phyloP scores from a whole-genome alignment of 2,888 invertebrate genomes.

The Agrotis segetum region DNA sequence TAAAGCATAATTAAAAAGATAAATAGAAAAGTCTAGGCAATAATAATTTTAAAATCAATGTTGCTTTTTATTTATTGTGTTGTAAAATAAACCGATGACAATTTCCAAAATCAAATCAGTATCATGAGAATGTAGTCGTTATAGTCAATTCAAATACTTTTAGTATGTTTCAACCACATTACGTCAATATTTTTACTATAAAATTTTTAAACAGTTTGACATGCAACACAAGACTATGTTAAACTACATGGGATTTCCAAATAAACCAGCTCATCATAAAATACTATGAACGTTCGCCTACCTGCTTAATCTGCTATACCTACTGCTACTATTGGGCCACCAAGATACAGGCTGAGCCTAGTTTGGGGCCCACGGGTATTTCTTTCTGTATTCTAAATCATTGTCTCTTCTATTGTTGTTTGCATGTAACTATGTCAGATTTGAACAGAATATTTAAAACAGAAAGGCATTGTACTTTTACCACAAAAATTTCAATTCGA shows the following conservation, averaged over 20 bases:
- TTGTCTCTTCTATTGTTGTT: too few species aligned
- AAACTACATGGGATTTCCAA: slow-evolving; percentile 12
- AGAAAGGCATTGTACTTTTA: slow-evolving; percentile 40
- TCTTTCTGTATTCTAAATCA: too few species aligned
- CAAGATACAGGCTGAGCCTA: too few species aligned
- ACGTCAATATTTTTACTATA: too few species aligned
- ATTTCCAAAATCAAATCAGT: background rate
- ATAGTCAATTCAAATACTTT: background rate
- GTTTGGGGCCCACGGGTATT: too few species aligned
- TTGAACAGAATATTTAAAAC: slow-evolving; percentile 17
- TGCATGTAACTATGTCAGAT: too few species aligned
- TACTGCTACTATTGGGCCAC: too few species aligned
- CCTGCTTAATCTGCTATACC: too few species aligned
- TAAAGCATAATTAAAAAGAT: background rate
- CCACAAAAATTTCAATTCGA: slow-evolving; percentile 31
- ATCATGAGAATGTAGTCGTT: background rate
- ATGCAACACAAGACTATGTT: background rate
- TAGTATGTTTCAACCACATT: background rate
- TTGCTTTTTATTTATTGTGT: background rate
- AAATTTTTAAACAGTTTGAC: background rate
- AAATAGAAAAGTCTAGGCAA: background rate
- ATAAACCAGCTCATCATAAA: slow-evolving; percentile 11
- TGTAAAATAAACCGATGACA: too few species aligned
- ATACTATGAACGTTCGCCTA: too few species aligned
- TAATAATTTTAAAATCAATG: background rate